Percentiles rank a stretch among this genome's conserved stretches.
Conservation (phyloP, 2,113 vertebrate genomes). For the Circaetus cinerascens region DNA sequence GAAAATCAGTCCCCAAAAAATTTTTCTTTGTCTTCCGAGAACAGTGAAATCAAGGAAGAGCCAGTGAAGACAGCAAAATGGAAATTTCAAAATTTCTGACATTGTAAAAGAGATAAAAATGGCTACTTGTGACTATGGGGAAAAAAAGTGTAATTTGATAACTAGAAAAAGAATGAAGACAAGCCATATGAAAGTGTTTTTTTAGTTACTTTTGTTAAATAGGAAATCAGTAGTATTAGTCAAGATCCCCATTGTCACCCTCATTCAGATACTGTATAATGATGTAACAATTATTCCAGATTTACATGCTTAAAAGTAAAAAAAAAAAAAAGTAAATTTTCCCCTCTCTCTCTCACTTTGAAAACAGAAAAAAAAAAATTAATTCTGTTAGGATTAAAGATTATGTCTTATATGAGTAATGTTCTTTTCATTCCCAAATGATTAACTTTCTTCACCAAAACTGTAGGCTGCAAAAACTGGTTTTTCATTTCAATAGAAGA, state of each 20-base stretch:
- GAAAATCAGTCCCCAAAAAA: background rate
- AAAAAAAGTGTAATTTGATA: background rate
- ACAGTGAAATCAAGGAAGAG: background rate
- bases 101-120: background rate
- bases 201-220: background rate
- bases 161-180: background rate
- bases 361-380: background rate
- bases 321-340: background rate
- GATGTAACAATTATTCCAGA: background rate
- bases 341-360: background rate
- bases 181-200: background rate
- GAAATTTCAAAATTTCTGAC: background rate
- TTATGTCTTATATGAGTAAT: background rate
- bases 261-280: background rate
- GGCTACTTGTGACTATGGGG: background rate
- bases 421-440: background rate
- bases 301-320: background rate
- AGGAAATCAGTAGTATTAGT: background rate
- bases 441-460: background rate
- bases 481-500: background rate
- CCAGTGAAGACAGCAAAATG: background rate
- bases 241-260: background rate
- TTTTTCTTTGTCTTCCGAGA: background rate
- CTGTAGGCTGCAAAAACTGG: background rate
- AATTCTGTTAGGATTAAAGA: background rate